Evolutionary conservation across 2,113 vertebrate species (phyloP).

Genomic region (Oxyura jamaicensis): DNA sequence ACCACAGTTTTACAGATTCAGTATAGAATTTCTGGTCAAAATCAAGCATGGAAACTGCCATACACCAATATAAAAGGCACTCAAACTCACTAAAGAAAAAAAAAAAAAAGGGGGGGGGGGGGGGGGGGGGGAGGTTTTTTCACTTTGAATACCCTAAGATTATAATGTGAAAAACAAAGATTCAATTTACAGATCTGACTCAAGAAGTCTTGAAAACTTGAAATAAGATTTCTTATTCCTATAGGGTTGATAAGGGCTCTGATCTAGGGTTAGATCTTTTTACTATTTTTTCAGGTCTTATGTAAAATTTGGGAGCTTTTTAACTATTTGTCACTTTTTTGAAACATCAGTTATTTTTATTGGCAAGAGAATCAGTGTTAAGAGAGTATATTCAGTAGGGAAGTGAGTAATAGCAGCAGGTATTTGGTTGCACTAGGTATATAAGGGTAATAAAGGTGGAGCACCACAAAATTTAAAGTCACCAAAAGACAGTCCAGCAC

Average conservation of each 20-base stretch:
- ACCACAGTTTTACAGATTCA: neutral
- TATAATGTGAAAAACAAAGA: neutral
- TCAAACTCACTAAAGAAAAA: neutral
- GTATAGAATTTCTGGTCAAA: neutral
- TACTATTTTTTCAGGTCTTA: neutral
- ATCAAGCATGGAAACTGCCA: neutral
- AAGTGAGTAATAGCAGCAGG: neutral
- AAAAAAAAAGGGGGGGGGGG: too few species aligned
- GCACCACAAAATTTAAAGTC: neutral
- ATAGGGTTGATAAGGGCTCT: neutral
- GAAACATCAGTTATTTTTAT: neutral
- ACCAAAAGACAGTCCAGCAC: neutral
- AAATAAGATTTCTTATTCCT: neutral
- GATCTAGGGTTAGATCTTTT: neutral
- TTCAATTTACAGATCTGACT: neutral
- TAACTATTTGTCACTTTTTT: neutral
- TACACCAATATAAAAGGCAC: neutral
- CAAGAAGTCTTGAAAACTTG: neutral
- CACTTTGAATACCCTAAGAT: neutral
- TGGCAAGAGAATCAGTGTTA: neutral
- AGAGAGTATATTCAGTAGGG: neutral
- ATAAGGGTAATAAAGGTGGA: neutral
- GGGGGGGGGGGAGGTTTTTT: too few species aligned
- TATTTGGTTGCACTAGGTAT: neutral
- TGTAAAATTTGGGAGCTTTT: neutral